Conservation (phyloP, 2,888 invertebrate genomes). For the Branchipolynoe longqiensis region DNA sequence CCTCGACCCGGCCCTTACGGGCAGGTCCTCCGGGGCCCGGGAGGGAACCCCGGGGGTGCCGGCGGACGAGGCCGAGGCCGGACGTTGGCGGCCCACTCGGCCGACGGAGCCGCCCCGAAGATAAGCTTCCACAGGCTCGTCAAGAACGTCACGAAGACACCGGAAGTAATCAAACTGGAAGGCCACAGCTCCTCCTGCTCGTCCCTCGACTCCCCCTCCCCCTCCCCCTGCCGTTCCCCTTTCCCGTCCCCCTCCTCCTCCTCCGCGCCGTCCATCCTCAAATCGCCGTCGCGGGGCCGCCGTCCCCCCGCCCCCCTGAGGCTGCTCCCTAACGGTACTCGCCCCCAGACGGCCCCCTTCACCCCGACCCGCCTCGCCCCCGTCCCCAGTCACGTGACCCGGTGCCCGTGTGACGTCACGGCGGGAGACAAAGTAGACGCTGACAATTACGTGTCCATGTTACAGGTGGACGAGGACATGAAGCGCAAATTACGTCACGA, state of each 20-base stretch:
- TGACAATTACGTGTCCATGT: conserved; percentile 38
- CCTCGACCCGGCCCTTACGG: conserved; percentile 1
- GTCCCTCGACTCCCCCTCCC: not conserved
- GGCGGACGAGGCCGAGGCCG: too few relatives aligned
- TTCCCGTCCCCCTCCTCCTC: not conserved
- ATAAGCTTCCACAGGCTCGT: conserved; percentile 32
- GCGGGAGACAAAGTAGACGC: not conserved
- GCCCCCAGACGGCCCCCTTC: too few relatives aligned
- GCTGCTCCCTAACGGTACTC: too few relatives aligned
- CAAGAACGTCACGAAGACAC: conserved; percentile 9
- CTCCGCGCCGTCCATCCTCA: not conserved
- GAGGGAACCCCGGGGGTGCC: too few relatives aligned
- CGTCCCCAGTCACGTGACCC: not conserved
- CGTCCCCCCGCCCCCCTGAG: not conserved
- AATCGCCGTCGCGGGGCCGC: not conserved
- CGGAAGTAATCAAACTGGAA: not conserved
- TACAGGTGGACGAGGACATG: conserved; percentile 59
- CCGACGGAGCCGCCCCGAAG: conserved; percentile 32
- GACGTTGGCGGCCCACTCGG: conserved; percentile 10
- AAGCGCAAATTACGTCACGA: conserved; percentile 34
- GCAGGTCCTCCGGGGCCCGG: not conserved
- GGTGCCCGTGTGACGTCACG: not conserved
- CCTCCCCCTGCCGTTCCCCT: not conserved
- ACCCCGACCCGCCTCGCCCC: not conserved
- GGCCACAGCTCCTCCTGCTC: not conserved